A percentile compares a stretch with the other conserved stretches of the same genome.
These are phyloP conservation scores for Dromiciops gliroides DNA, from an alignment of 2,113 vertebrate genomes.

Conservation along the genomic window DNA sequence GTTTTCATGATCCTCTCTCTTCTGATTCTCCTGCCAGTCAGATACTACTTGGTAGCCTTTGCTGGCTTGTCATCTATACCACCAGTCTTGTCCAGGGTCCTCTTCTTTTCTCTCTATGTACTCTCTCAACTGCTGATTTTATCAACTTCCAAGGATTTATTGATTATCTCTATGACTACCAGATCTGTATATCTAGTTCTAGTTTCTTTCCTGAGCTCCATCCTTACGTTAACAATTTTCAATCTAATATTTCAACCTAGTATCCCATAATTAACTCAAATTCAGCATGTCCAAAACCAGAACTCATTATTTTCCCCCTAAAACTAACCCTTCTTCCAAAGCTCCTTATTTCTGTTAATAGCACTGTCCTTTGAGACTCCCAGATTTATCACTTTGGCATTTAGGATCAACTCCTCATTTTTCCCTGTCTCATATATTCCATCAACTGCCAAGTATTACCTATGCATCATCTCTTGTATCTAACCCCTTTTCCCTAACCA, in stretches of 20 bases:
- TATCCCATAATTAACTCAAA: background rate
- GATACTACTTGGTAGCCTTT: background rate
- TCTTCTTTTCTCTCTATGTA: background rate
- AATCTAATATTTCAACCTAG: background rate
- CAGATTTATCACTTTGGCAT: background rate
- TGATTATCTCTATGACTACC: background rate
- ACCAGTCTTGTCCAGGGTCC: too few species aligned
- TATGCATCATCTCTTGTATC: background rate
- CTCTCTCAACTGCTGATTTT: background rate
- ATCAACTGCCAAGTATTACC: background rate
- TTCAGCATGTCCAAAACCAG: background rate
- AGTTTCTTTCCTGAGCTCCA: background rate
- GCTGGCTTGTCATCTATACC: background rate
- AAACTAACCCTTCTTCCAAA: background rate
- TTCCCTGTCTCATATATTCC: background rate
- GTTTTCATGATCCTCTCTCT: background rate
- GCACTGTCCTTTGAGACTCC: background rate
- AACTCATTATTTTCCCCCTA: background rate
- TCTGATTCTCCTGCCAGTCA: background rate
- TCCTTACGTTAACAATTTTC: background rate
- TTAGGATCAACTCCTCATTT: background rate
- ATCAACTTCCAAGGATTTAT: background rate
- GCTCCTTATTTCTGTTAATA: background rate
- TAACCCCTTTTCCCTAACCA: background rate
- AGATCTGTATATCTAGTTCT: too few species aligned